Percentiles rank a stretch among this genome's conserved stretches.
Evolutionary conservation across 2,113 vertebrate species (phyloP).

Genomic region (Puma concolor): DNA sequence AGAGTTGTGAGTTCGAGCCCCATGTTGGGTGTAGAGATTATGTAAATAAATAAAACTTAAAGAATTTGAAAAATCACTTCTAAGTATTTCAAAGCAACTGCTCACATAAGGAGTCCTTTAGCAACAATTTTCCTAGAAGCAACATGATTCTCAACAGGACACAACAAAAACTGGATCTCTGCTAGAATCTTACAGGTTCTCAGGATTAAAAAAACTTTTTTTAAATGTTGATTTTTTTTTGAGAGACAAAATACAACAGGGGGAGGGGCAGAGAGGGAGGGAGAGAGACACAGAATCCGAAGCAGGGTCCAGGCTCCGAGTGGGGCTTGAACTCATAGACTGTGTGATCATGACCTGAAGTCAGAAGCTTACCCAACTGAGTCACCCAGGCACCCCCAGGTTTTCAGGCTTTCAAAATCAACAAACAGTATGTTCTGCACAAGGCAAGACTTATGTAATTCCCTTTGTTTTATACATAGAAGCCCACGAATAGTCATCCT

Average conservation of each 20-base stretch:
- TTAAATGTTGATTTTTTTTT: too few relatives aligned
- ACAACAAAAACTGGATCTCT: background rate
- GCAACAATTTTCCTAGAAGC: background rate
- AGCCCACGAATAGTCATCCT: background rate
- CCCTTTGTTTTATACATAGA: background rate
- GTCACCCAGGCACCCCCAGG: background rate
- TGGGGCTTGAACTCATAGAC: too few relatives aligned
- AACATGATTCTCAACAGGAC: background rate
- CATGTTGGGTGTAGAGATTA: background rate
- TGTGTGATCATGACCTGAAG: too few relatives aligned
- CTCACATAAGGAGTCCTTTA: background rate
- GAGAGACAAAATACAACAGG: too few relatives aligned
- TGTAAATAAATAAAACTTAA: background rate
- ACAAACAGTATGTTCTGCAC: background rate
- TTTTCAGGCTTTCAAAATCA: background rate
- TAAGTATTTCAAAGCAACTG: background rate
- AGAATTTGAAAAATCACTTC: background rate
- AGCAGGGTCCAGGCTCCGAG: too few relatives aligned
- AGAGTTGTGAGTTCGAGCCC: too few relatives aligned
- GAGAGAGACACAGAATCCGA: too few relatives aligned
- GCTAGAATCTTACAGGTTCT: background rate
- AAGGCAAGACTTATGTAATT: background rate
- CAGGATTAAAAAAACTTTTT: too few relatives aligned
- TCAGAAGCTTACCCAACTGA: too few relatives aligned
- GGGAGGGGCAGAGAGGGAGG: too few relatives aligned